Conservation (phyloP, 2,888 invertebrate genomes). For the Lepidocyrtinus sp. region DNA sequence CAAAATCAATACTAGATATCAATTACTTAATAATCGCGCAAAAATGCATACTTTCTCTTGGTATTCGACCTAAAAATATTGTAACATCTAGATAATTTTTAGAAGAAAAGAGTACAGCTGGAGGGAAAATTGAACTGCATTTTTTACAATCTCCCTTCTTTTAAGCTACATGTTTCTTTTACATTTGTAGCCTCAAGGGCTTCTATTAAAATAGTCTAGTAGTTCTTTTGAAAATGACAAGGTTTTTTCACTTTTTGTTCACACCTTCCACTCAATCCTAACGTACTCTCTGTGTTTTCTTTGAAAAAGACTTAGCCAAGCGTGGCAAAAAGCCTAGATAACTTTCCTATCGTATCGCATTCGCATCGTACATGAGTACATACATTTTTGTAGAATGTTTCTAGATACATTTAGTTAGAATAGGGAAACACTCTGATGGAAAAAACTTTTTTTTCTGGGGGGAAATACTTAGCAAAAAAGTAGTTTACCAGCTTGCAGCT, state of each 20-base stretch:
- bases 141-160: too few species aligned
- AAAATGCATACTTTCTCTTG: too few species aligned
- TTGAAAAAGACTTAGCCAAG: conserved; percentile 38
- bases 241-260: conserved; percentile 41
- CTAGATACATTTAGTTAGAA: background rate
- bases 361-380: too few species aligned
- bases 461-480: background rate
- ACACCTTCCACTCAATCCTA: conserved; percentile 35
- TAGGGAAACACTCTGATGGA: background rate
- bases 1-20: too few species aligned
- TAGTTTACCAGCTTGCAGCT: conserved; percentile 18
- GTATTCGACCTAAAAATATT: too few species aligned
- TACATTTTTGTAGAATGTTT: background rate
- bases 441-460: background rate
- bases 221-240: conserved; percentile 50
- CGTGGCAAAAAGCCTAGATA: conserved; percentile 25
- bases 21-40: too few species aligned
- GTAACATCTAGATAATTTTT: too few species aligned
- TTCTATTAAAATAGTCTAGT: conserved; percentile 44
- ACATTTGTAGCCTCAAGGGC: conserved; percentile 42
- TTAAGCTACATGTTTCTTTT: too few species aligned
- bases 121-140: too few species aligned
- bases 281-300: background rate
- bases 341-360: conserved; percentile 12
- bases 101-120: too few species aligned